These are phyloP conservation scores for Lagenorhynchus albirostris DNA, from an alignment of 2,113 vertebrate species.

Conservation along the genomic window DNA sequence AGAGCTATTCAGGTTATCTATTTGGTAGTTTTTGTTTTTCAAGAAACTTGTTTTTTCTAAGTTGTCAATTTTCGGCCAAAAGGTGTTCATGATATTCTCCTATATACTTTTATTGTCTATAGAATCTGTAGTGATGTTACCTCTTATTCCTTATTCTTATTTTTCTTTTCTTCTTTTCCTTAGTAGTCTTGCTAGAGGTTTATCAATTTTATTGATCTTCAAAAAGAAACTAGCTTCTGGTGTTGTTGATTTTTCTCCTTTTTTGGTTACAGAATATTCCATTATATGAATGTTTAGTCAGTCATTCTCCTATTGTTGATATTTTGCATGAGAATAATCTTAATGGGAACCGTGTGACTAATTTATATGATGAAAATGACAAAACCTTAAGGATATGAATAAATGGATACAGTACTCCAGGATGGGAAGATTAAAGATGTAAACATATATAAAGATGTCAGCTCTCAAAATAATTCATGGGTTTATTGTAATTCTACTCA, in stretches of 20 bases:
- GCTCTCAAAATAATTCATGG: not conserved
- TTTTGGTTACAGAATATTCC: not conserved
- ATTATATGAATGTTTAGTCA: not conserved
- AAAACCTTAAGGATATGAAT: not conserved
- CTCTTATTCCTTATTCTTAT: not conserved
- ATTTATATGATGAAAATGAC: not conserved
- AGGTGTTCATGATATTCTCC: not conserved
- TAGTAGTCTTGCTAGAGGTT: not conserved
- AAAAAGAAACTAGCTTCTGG: not conserved
- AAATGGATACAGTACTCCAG: not conserved
- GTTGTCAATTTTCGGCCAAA: not conserved
- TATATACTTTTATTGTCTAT: not conserved
- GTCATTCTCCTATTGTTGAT: not conserved
- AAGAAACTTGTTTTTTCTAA: not conserved
- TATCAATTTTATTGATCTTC: not conserved
- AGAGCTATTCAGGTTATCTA: not conserved
- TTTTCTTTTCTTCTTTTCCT: not conserved
- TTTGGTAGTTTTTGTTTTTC: not conserved
- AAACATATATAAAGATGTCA: not conserved
- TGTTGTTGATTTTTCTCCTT: not conserved
- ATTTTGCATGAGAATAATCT: not conserved
- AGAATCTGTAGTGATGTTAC: not conserved
- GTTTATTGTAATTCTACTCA: not conserved
- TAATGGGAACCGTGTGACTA: not conserved
- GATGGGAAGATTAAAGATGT: not conserved